Conservation (phyloP, 2,113 vertebrate species). For the Notarius lentiginosus region DNA sequence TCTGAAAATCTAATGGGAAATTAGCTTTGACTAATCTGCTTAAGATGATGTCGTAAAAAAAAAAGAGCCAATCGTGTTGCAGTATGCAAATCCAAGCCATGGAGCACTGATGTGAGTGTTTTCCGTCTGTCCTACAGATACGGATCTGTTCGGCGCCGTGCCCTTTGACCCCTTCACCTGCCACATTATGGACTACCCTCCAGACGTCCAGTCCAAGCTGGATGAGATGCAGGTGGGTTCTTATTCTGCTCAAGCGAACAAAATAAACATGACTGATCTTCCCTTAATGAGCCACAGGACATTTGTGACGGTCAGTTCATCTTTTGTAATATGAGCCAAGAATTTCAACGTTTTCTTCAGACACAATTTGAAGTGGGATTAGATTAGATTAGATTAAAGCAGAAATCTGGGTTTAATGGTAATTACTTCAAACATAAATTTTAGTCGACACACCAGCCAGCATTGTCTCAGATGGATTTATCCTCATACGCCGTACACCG, state of each 20-base stretch:
- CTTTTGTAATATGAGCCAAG: not conserved
- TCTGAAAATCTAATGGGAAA: not conserved
- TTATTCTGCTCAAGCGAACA: not conserved
- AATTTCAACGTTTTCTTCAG: not conserved
- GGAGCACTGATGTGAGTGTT: not conserved
- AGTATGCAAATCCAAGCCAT: not conserved
- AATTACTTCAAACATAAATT: slow-evolving; percentile 11
- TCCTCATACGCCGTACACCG: not conserved
- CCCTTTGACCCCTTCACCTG: slow-evolving; percentile 88
- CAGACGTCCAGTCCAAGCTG: slow-evolving; percentile 86
- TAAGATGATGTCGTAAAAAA: not conserved
- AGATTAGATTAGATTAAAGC: not conserved
- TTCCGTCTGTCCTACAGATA: slow-evolving; percentile 68
- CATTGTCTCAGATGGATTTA: not conserved
- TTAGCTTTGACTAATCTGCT: not conserved
- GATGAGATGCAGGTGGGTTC: slow-evolving; percentile 88
- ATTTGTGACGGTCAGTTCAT: not conserved
- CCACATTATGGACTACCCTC: slow-evolving; percentile 79
- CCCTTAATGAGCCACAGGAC: not conserved
- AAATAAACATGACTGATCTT: not conserved
- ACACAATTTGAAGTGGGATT: not conserved
- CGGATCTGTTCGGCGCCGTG: slow-evolving; percentile 85
- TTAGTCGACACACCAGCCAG: not conserved
- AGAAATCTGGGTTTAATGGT: not conserved
- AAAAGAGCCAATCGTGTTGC: not conserved